Base-by-base conservation (phyloP, 1,140 invertebrate genomes). In the Aphelenchoides avenae region DNA sequence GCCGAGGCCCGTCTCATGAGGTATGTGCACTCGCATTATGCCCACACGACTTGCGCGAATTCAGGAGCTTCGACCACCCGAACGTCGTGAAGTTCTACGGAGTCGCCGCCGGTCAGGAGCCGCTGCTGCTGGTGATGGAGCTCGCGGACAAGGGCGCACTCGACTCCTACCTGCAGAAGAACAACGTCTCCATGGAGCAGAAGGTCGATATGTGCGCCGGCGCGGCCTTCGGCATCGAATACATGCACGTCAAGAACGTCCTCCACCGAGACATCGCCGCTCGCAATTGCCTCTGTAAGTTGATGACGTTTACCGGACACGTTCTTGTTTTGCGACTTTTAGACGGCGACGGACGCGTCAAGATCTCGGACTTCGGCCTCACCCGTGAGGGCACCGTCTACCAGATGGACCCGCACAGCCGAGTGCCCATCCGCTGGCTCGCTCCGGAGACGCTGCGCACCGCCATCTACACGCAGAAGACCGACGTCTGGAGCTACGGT, bases 11-110 rank as follows among this genome's bases (percentile, higher is more conserved):
- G 61, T n/a, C 33, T 64, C 26, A 64, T 64, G 61, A 42, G 61
- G 7, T 40, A 66, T 44, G 15, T 9, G 15, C 9, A 43, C 15
- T 15, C 42, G n/a, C n/a, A 3, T 44, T 44, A 13, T 4, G 3
- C 15, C 37, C 37, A 18, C 37, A 18, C 15, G 24, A 15, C 15
- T 39, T 20, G 47, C 55, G 1, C 56, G 55, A 64, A n/a, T 57
- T 57, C 52, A 31, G 55, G 15, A 24, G 13, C 4, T 43, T 64
- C 1, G 31, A 61, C 6, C 61, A 64, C 30, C 41, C 47, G 2
- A 64, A 66, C 26, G 42, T 64, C n/a, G 40, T 64, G n/a, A 49
- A 57, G n/a, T 34, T 64, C n/a, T 66, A 60, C 20, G 61, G 61
- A 4, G 61, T 64, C 6, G 61, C 61, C 7, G 52, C 46, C 6